A percentile compares a stretch with the other conserved stretches of the same genome.
Conservation (phyloP, 2,888 invertebrate species). For the Linnaemya tessellans region DNA sequence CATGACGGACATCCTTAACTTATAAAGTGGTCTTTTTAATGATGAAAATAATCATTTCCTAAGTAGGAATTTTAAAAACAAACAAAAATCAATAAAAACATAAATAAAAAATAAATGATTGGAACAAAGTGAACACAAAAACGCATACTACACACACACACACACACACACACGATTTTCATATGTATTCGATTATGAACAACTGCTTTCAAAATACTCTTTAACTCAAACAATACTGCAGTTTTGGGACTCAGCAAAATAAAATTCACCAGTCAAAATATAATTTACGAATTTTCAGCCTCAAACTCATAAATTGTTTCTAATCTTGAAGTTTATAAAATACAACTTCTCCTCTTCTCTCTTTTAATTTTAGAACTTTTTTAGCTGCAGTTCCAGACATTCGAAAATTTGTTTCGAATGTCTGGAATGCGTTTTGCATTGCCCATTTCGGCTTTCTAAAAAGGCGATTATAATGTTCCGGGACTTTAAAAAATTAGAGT, state of each 20-base stretch:
- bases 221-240: neutral
- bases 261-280: too few relatives aligned
- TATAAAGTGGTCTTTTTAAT: slow-evolving; percentile 43
- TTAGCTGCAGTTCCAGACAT: too few relatives aligned
- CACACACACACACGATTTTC: neutral
- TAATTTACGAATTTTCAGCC: too few relatives aligned
- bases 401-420: too few relatives aligned
- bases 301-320: too few relatives aligned
- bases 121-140: neutral
- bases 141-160: neutral
- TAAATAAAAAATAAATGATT: slow-evolving; percentile 31
- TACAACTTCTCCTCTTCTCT: too few relatives aligned
- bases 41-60: slow-evolving; percentile 47
- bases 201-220: slow-evolving; percentile 45
- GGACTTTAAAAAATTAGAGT: too few relatives aligned
- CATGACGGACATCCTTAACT: slow-evolving; percentile 54
- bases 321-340: too few relatives aligned
- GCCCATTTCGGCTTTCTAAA: too few relatives aligned
- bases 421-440: too few relatives aligned
- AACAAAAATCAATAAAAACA: slow-evolving; percentile 32
- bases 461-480: too few relatives aligned
- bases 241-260: neutral
- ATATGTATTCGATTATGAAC: slow-evolving; percentile 21
- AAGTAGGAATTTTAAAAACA: slow-evolving; percentile 33
- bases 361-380: too few relatives aligned